Conservation (phyloP, 2,797 vertebrate genomes). For the Cichlasoma orientale region DNA sequence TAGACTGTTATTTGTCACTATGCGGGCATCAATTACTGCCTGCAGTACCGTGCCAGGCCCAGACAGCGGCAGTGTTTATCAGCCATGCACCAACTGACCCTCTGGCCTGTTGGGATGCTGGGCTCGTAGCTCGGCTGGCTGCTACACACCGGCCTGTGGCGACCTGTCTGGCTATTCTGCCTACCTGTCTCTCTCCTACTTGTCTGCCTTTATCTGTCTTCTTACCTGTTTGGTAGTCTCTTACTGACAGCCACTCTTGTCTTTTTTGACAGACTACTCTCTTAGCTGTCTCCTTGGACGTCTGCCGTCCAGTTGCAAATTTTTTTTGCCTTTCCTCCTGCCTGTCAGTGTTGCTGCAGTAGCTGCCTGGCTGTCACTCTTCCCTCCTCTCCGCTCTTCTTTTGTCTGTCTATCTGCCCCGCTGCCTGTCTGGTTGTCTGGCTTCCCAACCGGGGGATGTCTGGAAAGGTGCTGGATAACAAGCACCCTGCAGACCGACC, state of each 20-base stretch:
- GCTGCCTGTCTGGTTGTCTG: slow-evolving; percentile 58
- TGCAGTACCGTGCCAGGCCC: slow-evolving; percentile 71
- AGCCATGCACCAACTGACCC: slow-evolving; percentile 50
- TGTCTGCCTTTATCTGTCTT: slow-evolving; percentile 27
- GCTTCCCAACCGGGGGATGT: slow-evolving; percentile 63
- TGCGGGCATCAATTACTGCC: neutral
- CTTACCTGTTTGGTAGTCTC: slow-evolving; percentile 22
- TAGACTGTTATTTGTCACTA: slow-evolving; percentile 12
- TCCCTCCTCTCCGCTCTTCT: slow-evolving; percentile 30
- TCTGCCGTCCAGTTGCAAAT: slow-evolving; percentile 21
- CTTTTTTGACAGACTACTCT: slow-evolving; percentile 32
- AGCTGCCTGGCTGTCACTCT: slow-evolving; percentile 51
- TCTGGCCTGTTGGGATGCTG: slow-evolving; percentile 77
- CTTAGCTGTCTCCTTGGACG: slow-evolving; percentile 33
- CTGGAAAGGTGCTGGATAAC: slow-evolving; percentile 76
- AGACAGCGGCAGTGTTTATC: slow-evolving; percentile 73
- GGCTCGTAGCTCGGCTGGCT: slow-evolving; percentile 66
- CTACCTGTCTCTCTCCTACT: slow-evolving; percentile 52
- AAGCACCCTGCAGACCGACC: slow-evolving; percentile 66
- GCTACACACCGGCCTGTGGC: slow-evolving; percentile 57
- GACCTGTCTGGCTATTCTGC: slow-evolving; percentile 59
- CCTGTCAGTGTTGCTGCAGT: slow-evolving; percentile 53
- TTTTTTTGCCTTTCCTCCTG: slow-evolving; percentile 1
- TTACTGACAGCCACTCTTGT: slow-evolving; percentile 39
- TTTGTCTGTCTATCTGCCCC: slow-evolving; percentile 44